phyloP scores from a whole-genome alignment of 1,140 invertebrate species.

The Homalodisca vitripennis region DNA sequence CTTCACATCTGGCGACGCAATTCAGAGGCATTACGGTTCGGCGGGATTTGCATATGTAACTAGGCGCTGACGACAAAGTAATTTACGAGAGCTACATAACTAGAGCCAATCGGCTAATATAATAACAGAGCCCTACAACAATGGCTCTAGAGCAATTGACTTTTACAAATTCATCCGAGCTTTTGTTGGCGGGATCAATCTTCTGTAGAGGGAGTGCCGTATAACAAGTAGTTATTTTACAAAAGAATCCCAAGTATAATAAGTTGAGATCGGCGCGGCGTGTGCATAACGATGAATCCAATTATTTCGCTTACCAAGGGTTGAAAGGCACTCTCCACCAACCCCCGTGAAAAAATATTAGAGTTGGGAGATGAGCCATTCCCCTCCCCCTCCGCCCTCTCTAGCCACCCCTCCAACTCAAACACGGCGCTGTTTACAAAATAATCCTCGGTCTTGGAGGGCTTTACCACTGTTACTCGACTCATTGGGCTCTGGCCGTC shows the following conservation, averaged over 20 bases:
- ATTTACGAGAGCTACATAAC: neutral
- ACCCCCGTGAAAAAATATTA: neutral
- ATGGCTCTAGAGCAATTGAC: conserved; percentile 5
- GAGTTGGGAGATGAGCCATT: neutral
- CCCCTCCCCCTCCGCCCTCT: no score
- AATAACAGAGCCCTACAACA: neutral
- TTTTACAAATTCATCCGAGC: conserved; percentile 9
- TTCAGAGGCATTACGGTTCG: neutral
- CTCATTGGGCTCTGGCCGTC: neutral
- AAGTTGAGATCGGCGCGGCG: conserved; percentile 5
- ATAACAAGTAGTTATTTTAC: conserved; percentile 9
- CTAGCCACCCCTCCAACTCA: neutral
- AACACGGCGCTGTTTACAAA: conserved; percentile 14
- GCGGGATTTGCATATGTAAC: conserved; percentile 21
- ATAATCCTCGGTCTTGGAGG: conserved; percentile 15
- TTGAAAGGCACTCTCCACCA: neutral
- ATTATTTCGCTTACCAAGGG: conserved; percentile 21
- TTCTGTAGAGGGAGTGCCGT: neutral
- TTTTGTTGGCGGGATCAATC: neutral
- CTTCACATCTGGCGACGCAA: neutral
- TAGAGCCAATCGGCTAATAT: neutral
- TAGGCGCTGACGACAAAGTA: neutral
- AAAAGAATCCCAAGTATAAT: conserved; percentile 14
- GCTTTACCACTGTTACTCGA: neutral
- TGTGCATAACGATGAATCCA: conserved; percentile 20